Evolutionary conservation across 2,113 vertebrate genomes (phyloP), one percentile per base, ranked within the genome.

Genomic region (Pelmatolapia mariae): DNA sequence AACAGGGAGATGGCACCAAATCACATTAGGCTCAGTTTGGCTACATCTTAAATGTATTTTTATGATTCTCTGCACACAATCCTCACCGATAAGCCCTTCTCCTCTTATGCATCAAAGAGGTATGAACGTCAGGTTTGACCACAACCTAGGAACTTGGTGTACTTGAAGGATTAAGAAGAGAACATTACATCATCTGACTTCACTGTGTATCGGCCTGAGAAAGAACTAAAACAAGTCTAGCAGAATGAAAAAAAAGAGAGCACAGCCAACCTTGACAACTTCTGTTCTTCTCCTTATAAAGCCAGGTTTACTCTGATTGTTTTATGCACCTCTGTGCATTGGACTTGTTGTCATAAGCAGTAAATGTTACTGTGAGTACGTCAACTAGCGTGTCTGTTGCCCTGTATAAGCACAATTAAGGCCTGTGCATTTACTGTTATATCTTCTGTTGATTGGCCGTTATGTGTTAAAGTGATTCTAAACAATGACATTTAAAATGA

Each of bases 251-350:
- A 36, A 29, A 87, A 24, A 82, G 33, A 79, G 53, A 24, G 4
- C 29, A 33, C 26, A 78, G 38, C 56, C 8, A 80, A 81, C 71
- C 45, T 73, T 76, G 61, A 82, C n/a, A 5, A 61, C 45, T 33
- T 71, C 54, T 71, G 82, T 71, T 87, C 78, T 89, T 94, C 57
- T 91, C 88, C 92, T 94, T 93, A 91, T 93, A 86, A 94, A 93
- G 93, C 53, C 85, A 73, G 50, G 33, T 87, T 83, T 88, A 83
- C 79, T 84, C 61, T 36, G 36, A 73, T 82, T 81, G 59, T 56
- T 76, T 76, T 71, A n/a, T 68, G 66, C 59, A 86, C 57, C 24
- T 59, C 59, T 56, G 71, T 36, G 38, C 63, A 54, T 6, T 13
- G 26, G 43, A 88, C 86, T 85, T 80, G 63, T 71, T 22, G 31